A percentile compares a stretch with the other conserved stretches of the same genome.
phyloP scores from a whole-genome alignment of 1,140 invertebrate genomes.

The Melitaea cinxia region DNA sequence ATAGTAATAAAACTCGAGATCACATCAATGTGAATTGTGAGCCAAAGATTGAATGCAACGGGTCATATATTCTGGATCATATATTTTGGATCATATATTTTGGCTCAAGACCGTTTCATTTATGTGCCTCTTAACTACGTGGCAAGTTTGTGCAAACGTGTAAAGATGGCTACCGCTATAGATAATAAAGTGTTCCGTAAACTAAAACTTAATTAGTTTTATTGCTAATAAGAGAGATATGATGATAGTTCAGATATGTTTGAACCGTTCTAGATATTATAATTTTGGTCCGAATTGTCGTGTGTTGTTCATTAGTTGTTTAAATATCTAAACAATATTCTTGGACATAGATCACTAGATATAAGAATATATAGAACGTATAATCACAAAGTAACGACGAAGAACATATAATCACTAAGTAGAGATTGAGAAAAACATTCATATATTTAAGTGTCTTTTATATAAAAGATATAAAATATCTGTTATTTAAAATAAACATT shows the following conservation, averaged over 20 bases:
- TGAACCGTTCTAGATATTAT: constrained; percentile 55
- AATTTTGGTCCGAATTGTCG: constrained; percentile 63
- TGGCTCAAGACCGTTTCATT: constrained; percentile 13
- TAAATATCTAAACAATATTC: neutral
- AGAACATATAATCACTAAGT: too few species aligned
- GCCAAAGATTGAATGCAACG: neutral
- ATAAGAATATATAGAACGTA: too few species aligned
- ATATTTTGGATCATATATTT: constrained; percentile 5
- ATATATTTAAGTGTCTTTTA: constrained; percentile 4
- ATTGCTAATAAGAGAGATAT: constrained; percentile 73
- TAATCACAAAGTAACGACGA: too few species aligned
- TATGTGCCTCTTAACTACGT: constrained; percentile 16
- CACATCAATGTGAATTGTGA: constrained; percentile 3
- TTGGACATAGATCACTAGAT: neutral
- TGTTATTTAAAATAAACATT: neutral
- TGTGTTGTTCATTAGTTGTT: constrained; percentile 23
- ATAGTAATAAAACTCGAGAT: constrained; percentile 6
- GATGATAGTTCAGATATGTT: constrained; percentile 69
- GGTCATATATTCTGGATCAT: constrained; percentile 5
- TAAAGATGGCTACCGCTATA: constrained; percentile 25
- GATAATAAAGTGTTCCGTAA: constrained; percentile 19
- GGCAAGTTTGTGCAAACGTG: constrained; percentile 37
- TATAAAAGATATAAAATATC: neutral
- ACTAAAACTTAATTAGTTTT: constrained; percentile 43
- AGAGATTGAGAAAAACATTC: neutral